phyloP scores from a whole-genome alignment of 2,113 vertebrate species.

The Petrocephalus microphthalmus region DNA sequence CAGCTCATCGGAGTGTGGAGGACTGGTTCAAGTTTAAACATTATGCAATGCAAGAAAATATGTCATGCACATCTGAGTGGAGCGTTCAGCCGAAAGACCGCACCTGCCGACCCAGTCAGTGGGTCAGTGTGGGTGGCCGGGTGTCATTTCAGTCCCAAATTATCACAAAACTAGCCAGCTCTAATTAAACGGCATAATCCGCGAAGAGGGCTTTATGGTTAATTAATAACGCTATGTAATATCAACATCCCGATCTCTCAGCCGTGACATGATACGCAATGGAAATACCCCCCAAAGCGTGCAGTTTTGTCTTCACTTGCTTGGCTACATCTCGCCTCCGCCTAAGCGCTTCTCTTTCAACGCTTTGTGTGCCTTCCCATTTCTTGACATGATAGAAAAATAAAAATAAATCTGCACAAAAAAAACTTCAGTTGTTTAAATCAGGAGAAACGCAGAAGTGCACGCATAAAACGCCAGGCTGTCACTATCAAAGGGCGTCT shows the following conservation, averaged over 20 bases:
- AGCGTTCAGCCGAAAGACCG: neutral
- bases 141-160: conserved; percentile 6
- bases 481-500: conserved; percentile 1
- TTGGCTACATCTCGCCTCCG: neutral
- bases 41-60: neutral
- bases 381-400: neutral
- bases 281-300: neutral
- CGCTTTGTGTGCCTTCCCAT: neutral
- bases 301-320: neutral
- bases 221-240: neutral
- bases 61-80: neutral
- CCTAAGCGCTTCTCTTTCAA: neutral
- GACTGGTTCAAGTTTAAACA: neutral
- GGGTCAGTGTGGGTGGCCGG: neutral
- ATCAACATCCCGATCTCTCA: neutral
- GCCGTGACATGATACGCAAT: neutral
- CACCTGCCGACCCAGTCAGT: neutral
- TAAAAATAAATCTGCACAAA: neutral
- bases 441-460: neutral
- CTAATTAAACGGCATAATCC: neutral
- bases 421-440: neutral
- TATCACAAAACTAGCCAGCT: neutral
- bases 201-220: neutral
- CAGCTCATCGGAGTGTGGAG: neutral
- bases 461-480: neutral